Evolutionary conservation across 2,797 vertebrate genomes (phyloP).

Genomic region (Sebastiscus albofasciatus): DNA sequence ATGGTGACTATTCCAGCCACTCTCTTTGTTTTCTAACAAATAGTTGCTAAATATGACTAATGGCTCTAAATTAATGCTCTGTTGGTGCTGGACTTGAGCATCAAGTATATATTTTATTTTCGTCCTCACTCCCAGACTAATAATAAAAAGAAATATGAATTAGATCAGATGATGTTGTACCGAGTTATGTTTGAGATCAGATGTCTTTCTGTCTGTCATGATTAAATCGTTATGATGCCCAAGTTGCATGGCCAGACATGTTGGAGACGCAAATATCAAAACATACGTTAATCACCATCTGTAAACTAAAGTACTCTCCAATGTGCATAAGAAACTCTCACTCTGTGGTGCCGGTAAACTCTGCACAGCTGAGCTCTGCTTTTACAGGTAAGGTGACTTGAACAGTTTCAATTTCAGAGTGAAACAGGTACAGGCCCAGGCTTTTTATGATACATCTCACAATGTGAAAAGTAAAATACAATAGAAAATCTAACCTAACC

Average conservation of each 20-base stretch:
- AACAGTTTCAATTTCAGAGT: background rate
- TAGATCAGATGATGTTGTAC: background rate
- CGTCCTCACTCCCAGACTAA: background rate
- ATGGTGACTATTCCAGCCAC: background rate
- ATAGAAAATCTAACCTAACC: background rate
- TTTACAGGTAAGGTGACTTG: background rate
- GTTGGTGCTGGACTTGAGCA: background rate
- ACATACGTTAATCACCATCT: background rate
- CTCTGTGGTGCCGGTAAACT: rapidly evolving
- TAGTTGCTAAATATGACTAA: background rate
- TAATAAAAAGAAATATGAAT: background rate
- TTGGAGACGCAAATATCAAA: background rate
- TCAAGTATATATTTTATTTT: background rate
- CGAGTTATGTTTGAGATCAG: background rate
- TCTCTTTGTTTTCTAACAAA: background rate
- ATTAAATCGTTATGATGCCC: background rate
- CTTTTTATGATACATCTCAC: too few relatives aligned
- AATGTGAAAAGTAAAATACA: background rate
- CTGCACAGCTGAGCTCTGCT: background rate
- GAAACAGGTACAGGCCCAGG: too few relatives aligned
- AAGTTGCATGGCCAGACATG: background rate
- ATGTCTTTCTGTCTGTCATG: background rate
- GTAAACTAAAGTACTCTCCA: background rate
- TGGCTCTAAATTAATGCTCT: background rate
- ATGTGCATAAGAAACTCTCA: background rate